Conservation (phyloP, 2,888 invertebrate species). For the Dusona sp. region DNA sequence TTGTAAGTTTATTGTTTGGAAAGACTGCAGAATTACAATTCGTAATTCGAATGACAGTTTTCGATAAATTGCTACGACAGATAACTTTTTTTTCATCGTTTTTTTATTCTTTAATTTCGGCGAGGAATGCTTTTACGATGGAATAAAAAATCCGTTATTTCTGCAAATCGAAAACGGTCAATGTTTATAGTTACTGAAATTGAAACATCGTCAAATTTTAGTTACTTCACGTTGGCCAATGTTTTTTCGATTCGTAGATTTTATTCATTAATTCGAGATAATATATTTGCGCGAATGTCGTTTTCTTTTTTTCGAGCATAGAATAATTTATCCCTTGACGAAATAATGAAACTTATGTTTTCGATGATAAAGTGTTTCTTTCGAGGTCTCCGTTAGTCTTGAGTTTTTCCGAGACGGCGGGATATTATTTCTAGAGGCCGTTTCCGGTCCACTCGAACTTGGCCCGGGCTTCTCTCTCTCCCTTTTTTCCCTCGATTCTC, state of each 20-base stretch:
- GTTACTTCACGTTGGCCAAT: background rate
- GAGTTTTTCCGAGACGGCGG: conserved; percentile 34
- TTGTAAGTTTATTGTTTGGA: too few relatives aligned
- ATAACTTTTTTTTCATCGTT: background rate
- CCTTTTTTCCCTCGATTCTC: conserved; percentile 10
- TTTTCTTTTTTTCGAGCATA: background rate
- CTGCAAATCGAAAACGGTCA: background rate
- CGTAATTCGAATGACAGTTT: too few relatives aligned
- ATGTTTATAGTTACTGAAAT: background rate
- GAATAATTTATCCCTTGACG: background rate
- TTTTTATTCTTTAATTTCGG: background rate
- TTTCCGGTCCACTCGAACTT: conserved; percentile 63
- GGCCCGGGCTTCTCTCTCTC: conserved; percentile 36
- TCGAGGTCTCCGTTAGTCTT: conserved; percentile 16
- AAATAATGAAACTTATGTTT: background rate
- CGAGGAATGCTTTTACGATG: background rate
- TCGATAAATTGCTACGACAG: too few relatives aligned
- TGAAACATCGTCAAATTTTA: background rate
- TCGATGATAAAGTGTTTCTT: background rate
- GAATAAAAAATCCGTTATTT: background rate
- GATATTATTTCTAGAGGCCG: conserved; percentile 57
- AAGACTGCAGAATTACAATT: too few relatives aligned
- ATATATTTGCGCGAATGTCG: background rate
- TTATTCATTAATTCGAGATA: background rate
- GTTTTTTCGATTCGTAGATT: background rate